Evolutionary conservation across 2,113 vertebrate species (phyloP).

Genomic region (Petaurus breviceps): DNA sequence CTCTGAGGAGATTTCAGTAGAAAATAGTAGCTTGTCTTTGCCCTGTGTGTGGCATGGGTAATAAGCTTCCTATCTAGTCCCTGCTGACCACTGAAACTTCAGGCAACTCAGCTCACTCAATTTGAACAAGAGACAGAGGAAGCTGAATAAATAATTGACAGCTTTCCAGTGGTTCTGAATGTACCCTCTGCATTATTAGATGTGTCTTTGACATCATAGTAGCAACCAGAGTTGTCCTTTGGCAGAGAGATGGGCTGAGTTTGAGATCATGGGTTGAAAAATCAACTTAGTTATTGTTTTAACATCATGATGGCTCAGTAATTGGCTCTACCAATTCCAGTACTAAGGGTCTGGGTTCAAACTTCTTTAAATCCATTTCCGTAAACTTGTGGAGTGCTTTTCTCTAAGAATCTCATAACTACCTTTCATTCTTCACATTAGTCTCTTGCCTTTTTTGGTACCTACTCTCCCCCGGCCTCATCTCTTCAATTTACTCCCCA

Average conservation of each 20-base stretch:
- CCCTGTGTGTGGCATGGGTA: not conserved
- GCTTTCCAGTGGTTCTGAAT: not conserved
- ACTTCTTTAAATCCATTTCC: not conserved
- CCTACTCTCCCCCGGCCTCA: not conserved
- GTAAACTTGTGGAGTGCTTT: not conserved
- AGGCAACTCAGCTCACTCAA: not conserved
- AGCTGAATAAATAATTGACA: not conserved
- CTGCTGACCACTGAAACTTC: not conserved
- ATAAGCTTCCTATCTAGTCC: not conserved
- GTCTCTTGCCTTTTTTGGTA: not conserved
- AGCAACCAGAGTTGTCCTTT: not conserved
- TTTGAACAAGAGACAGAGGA: not conserved
- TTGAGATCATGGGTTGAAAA: slow-evolving; percentile 16
- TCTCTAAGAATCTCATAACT: slow-evolving; percentile 19
- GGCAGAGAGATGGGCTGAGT: not conserved
- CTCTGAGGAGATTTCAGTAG: not conserved
- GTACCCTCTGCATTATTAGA: slow-evolving; percentile 28
- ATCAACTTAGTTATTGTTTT: slow-evolving; percentile 21
- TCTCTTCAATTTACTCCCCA: not conserved
- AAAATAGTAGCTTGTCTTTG: slow-evolving; percentile 6
- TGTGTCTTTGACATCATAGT: not conserved
- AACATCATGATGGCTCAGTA: not conserved
- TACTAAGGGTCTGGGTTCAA: not conserved
- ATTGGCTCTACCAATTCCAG: not conserved
- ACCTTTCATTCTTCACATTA: not conserved